phyloP scores from a whole-genome alignment of 1,140 invertebrate species.

The Ooceraea biroi region DNA sequence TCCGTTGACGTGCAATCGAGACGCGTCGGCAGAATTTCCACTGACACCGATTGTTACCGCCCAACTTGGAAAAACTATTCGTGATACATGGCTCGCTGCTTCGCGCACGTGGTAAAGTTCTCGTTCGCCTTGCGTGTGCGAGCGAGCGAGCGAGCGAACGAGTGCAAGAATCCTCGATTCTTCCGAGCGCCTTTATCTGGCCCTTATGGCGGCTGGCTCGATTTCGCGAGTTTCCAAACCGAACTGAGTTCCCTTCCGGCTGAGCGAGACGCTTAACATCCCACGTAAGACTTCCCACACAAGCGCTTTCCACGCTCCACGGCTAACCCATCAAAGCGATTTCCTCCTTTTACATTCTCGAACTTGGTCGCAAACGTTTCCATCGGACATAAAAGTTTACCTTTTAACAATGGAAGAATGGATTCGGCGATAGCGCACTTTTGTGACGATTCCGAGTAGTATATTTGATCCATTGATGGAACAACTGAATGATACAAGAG shows the following conservation, averaged over 20 bases:
- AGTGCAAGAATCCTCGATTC: conserved; percentile 16
- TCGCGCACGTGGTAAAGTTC: background rate
- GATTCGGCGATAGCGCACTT: background rate
- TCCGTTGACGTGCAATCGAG: background rate
- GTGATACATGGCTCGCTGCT: background rate
- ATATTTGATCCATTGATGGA: background rate
- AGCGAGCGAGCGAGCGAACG: background rate
- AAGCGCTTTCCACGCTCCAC: background rate
- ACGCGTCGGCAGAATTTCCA: conserved; percentile 7
- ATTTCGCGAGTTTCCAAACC: conserved; percentile 34
- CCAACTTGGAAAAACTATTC: conserved; percentile 22
- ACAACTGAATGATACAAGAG: background rate
- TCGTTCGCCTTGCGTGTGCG: no score
- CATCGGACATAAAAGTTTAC: conserved; percentile 8
- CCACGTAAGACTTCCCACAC: background rate
- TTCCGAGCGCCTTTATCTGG: background rate
- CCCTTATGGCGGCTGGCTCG: conserved; percentile 7
- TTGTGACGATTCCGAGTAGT: background rate
- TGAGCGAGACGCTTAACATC: conserved; percentile 20
- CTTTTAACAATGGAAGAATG: conserved; percentile 11
- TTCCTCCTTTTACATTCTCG: conserved; percentile 13
- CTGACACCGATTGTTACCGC: background rate
- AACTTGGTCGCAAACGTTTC: background rate
- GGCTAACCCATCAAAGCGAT: conserved; percentile 15
- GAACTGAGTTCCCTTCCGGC: conserved; percentile 8